Conservation (phyloP, 2,797 vertebrate genomes). For the Tokudaia tokunoshimensis region DNA sequence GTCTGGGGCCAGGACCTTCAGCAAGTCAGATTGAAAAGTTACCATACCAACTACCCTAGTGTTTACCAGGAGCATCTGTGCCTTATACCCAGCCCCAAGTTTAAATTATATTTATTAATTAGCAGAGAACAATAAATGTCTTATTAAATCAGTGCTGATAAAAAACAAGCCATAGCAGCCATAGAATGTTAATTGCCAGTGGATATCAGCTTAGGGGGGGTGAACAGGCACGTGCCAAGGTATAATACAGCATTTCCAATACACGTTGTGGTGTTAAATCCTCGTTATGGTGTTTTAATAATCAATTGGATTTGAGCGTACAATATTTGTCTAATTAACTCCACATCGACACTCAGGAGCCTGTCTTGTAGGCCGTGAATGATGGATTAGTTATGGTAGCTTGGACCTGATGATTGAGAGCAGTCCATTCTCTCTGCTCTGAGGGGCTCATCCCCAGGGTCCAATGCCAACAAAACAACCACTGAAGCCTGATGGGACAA, state of each 20-base stretch:
- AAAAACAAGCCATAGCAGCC: conserved; percentile 84
- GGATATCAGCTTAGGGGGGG: conserved; percentile 82
- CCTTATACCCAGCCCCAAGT: conserved; percentile 75
- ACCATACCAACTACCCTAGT: neutral
- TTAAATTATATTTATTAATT: conserved; percentile 88
- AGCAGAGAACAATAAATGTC: conserved; percentile 86
- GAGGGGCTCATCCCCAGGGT: conserved; percentile 3
- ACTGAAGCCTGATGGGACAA: neutral
- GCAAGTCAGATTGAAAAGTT: neutral
- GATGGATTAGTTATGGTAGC: conserved; percentile 88
- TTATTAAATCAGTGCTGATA: conserved; percentile 87
- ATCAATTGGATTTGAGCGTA: conserved; percentile 88
- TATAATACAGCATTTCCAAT: conserved; percentile 84
- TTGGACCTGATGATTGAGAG: conserved; percentile 78
- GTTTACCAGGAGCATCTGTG: conserved; percentile 23
- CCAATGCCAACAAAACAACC: neutral
- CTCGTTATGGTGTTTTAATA: conserved; percentile 86
- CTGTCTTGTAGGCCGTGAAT: conserved; percentile 83
- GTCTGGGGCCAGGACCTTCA: neutral
- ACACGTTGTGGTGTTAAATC: conserved; percentile 76
- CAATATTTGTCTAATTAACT: conserved; percentile 90
- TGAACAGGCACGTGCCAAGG: conserved; percentile 76
- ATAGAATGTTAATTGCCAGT: conserved; percentile 85
- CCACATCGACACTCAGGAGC: conserved; percentile 86
- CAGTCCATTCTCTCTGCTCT: conserved; percentile 48